These are phyloP conservation scores for Junonia oenone DNA, from an alignment of 2,888 invertebrate species.

Conservation along the genomic window DNA sequence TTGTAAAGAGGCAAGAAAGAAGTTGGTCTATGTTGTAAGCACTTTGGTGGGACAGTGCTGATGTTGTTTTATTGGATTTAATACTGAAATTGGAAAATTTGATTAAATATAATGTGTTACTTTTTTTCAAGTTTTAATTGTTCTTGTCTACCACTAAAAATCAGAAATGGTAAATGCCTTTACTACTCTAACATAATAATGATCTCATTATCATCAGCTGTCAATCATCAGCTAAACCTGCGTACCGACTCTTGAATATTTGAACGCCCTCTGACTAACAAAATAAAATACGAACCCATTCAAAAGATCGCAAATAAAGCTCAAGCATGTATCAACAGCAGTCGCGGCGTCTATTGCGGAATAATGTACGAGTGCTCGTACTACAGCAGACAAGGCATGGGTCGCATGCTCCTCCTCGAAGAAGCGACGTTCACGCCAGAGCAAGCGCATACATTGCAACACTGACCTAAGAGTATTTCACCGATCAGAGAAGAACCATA, in stretches of 20 bases:
- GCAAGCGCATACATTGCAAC: constrained; percentile 50
- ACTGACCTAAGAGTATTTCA: constrained; percentile 43
- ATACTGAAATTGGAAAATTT: constrained; percentile 45
- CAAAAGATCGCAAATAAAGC: constrained; percentile 63
- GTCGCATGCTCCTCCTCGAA: constrained; percentile 61
- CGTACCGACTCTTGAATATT: too few species aligned
- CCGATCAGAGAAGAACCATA: background rate
- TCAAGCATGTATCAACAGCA: constrained; percentile 56
- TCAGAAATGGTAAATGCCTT: too few species aligned
- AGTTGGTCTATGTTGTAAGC: constrained; percentile 65
- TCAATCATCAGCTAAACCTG: too few species aligned
- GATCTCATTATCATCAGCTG: too few species aligned
- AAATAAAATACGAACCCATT: constrained; percentile 45
- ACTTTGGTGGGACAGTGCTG: constrained; percentile 63
- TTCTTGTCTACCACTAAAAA: too few species aligned
- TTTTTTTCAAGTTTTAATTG: too few species aligned
- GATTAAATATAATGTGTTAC: too few species aligned
- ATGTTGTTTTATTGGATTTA: constrained; percentile 43
- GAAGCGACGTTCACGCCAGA: constrained; percentile 55
- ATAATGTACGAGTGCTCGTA: constrained; percentile 58
- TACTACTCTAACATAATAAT: too few species aligned
- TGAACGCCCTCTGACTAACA: too few species aligned
- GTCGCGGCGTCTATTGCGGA: constrained; percentile 43
- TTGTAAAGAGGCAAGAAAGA: constrained; percentile 51
- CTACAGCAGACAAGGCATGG: constrained; percentile 52